These are phyloP conservation scores for Pangasianodon hypophthalmus DNA, from an alignment of 2,113 vertebrate species.

Conservation along the genomic window DNA sequence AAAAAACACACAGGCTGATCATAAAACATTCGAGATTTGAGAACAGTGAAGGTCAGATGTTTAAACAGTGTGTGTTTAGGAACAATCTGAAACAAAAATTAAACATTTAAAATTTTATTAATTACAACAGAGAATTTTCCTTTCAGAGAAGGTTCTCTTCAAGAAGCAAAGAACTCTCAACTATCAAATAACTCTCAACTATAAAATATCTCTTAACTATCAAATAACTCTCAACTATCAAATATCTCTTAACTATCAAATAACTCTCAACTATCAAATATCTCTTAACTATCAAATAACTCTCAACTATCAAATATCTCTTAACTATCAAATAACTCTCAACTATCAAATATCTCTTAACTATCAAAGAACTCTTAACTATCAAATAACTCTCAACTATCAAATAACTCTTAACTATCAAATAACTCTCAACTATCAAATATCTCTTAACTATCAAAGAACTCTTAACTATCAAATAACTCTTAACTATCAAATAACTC, in stretches of 20 bases:
- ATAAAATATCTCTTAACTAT: neutral
- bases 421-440: neutral
- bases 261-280: neutral
- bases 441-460: neutral
- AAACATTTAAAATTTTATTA: neutral
- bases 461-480: neutral
- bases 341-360: neutral
- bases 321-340: neutral
- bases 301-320: neutral
- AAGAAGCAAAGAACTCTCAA: neutral
- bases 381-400: too few species aligned
- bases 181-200: neutral
- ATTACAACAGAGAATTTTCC: neutral
- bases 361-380: neutral
- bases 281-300: neutral
- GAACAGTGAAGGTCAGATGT: neutral
- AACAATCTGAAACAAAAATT: neutral
- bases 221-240: neutral
- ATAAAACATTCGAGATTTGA: neutral
- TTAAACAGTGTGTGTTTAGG: neutral
- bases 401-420: neutral
- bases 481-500: too few species aligned
- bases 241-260: neutral
- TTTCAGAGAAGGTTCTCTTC: neutral
- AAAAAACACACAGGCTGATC: too few species aligned